phyloP scores from a whole-genome alignment of 2,113 vertebrate genomes.

The Calidris pygmaea region DNA sequence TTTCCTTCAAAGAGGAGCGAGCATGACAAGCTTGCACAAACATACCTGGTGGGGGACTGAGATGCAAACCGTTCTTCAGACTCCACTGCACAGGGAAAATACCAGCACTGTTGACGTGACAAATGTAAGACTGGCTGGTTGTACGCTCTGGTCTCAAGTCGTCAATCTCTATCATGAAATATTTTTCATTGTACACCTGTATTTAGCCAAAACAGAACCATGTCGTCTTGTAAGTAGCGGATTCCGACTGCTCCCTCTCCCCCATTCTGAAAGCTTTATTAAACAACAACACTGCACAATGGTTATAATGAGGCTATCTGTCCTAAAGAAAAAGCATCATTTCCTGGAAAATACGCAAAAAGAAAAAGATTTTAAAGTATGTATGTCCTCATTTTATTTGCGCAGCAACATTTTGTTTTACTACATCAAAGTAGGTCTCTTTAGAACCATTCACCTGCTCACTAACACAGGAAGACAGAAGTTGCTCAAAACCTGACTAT shows the following conservation, averaged over 20 bases:
- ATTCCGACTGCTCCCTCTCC: not conserved
- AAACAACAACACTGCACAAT: not conserved
- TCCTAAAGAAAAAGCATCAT: not conserved
- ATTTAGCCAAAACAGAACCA: constrained; percentile 21
- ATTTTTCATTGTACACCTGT: constrained; percentile 89
- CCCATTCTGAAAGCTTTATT: not conserved
- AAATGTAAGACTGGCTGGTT: constrained; percentile 68
- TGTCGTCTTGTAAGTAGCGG: not conserved
- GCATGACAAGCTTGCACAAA: not conserved
- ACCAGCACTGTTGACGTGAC: constrained; percentile 73
- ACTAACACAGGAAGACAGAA: not conserved
- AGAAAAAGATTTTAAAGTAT: not conserved
- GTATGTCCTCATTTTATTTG: not conserved
- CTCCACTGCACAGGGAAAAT: constrained; percentile 90
- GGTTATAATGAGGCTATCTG: not conserved
- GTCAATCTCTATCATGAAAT: constrained; percentile 91
- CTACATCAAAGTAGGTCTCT: not conserved
- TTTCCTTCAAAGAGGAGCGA: not conserved
- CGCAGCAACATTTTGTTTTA: not conserved
- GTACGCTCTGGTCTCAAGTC: constrained; percentile 80
- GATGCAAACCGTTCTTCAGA: constrained; percentile 89
- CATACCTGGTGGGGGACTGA: constrained; percentile 88
- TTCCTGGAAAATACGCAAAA: not conserved
- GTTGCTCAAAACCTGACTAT: not conserved
- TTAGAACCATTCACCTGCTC: not conserved